Base-by-base conservation (phyloP, 2,888 invertebrate genomes). In the Sinelater perroti region DNA sequence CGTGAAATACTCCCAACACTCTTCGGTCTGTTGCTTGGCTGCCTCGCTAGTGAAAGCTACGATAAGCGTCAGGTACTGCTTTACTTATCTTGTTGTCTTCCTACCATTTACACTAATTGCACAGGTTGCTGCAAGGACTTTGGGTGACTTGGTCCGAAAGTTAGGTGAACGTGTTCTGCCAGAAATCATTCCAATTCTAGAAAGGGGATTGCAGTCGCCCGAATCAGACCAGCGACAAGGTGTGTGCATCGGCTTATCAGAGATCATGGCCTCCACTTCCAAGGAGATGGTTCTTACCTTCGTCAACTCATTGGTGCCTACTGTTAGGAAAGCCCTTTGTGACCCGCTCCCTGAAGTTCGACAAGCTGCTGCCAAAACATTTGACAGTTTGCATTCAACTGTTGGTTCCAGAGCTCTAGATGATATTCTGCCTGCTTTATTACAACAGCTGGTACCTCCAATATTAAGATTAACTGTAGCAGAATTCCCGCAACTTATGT, bases 111-210 rank as follows among this genome's bases (percentile, higher is more conserved):
- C n/a, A 50, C 3, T 8, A 16, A 49, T 50, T 40, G 10, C 18
- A 10, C 83, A 67, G 67, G 95, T 97, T 20, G 97, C 97, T 8
- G 97, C 97, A 0, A 82, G 97, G 52, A 98, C 98, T 0, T 83
- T 99, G 20, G 99, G 98, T 3, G 99, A 99, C 80, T 83, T 99
- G 59, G 98, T 99, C 1, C 82, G 96, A 51, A 99, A 99, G 83
- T 82, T 99, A 51, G 99, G 99, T 4, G 99, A 99, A 80, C 86
- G 98, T 56, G 97, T 99, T 14, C 80, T 99, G 62, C 97, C 97
- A 0, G 97, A 98, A 81, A 97, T 99, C 59, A 95, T 99, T 73
- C 99, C 98, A 0, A 97, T 99, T 72, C 81, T 99, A 65, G 97
- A 98, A 79, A 85, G 88, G 63, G 98, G 98, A 1, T 81, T 99